Evolutionary conservation across 2,113 vertebrate genomes (phyloP), one percentile per base, ranked within the genome.

Genomic region (Alectura lathami): DNA sequence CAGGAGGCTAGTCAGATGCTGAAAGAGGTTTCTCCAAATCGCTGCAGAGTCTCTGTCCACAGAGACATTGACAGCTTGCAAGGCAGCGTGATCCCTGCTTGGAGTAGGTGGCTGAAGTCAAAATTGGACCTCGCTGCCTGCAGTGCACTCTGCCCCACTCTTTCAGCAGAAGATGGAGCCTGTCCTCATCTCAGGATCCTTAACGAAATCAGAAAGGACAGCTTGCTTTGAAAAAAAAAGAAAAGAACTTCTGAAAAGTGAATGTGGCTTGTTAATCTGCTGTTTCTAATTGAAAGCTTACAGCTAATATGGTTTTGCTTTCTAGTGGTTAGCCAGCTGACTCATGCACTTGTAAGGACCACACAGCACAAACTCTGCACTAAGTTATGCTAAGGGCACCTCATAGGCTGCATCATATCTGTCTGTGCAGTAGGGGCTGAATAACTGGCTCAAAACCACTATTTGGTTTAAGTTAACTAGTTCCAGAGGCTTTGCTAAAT

Each of bases 291-390:
- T 91, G 91, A 86, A 95, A 93, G 40, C 76, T 79, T 83, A 90
- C 3, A 18, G 86, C 13, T 54, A 74, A 26, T 59, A 86, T 59
- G 50, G 36, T 59, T 90, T 95, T 88, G 42, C 92, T 92, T 93
- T 95, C 60, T 95, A 93, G 88, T 86, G 68, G 95, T 94, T 90
- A 94, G 29, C 56, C 77, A 86, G 83, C 56, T 83, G 73, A 88
- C 48, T 96, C 30, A 59, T 38, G 22, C 1, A 1, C 57, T 93
- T 80, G 9, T 73, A 64, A 86, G 60, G 88, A 94, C 90, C 76
- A 60, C 85, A 74, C 32, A 80, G 59, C 57, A 59, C 34, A 83
- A 88, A 83, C 32, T 69, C 48, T 78, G 83, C 21, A 18, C 20
- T 7, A 3, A 88, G 27, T 94, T 50, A 26, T 32, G 36, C 59